phyloP scores from a whole-genome alignment of 2,888 invertebrate genomes.

The Sphecodes monilicornis region DNA sequence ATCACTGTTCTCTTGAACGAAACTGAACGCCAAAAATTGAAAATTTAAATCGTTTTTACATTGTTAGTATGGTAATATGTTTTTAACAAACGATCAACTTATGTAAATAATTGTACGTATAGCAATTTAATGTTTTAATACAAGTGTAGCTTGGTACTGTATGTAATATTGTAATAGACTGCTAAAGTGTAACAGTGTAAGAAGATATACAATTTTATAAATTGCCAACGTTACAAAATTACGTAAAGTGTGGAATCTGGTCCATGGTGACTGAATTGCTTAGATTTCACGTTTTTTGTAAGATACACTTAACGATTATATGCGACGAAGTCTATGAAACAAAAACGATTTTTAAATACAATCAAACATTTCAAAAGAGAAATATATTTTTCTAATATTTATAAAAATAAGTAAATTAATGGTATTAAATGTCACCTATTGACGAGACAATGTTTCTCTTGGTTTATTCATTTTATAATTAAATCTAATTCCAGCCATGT shows the following conservation, averaged over 20 bases:
- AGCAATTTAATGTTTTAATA: constrained; percentile 69
- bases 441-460: constrained; percentile 22
- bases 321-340: constrained; percentile 25
- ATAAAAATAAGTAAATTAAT: constrained; percentile 60
- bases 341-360: constrained; percentile 33
- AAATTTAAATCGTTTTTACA: constrained; percentile 1
- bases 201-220: constrained; percentile 44
- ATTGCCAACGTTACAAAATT: constrained; percentile 21
- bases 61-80: constrained; percentile 2
- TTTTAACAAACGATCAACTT: constrained; percentile 29
- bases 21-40: neutral
- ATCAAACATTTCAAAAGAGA: constrained; percentile 30
- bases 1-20: constrained; percentile 21
- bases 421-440: constrained; percentile 42
- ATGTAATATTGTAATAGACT: constrained; percentile 55
- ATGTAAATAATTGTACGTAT: constrained; percentile 71
- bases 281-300: constrained; percentile 6
- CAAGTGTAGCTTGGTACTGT: constrained; percentile 63
- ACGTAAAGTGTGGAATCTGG: constrained; percentile 17
- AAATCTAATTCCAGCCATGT: constrained; percentile 42
- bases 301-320: constrained; percentile 25
- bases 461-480: constrained; percentile 38
- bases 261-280: constrained; percentile 14
- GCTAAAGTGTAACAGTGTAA: constrained; percentile 61
- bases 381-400: constrained; percentile 43